phyloP scores from a whole-genome alignment of 37 sponge, comb jelly and placozoan genomes.

The Aphrocallistes beatrix region DNA sequence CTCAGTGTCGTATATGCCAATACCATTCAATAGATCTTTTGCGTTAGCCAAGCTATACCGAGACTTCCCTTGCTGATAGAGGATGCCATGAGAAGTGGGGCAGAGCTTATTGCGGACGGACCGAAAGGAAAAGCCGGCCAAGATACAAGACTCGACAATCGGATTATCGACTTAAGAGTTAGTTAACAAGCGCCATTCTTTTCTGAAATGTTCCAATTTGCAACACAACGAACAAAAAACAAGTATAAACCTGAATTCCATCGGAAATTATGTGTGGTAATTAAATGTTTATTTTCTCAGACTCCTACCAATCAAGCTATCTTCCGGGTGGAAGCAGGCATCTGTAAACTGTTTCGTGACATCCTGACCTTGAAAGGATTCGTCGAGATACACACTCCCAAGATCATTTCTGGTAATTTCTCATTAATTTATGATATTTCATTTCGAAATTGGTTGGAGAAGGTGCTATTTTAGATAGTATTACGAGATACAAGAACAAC shows the following conservation, averaged over 20 bases:
- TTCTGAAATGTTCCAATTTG: background rate
- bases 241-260: background rate
- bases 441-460: too few species aligned
- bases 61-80: slow-evolving; percentile 86
- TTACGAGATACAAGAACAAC: too few species aligned
- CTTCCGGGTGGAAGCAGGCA: slow-evolving; percentile 82
- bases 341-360: slow-evolving; percentile 77
- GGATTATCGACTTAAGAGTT: slow-evolving; percentile 86
- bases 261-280: background rate
- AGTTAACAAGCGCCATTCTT: background rate
- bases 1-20: background rate
- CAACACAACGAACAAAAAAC: background rate
- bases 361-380: slow-evolving; percentile 71
- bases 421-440: background rate
- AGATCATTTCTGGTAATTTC: slow-evolving; percentile 77
- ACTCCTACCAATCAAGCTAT: slow-evolving; percentile 92
- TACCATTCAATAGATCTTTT: slow-evolving; percentile 39
- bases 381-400: slow-evolving; percentile 94
- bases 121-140: slow-evolving; percentile 64
- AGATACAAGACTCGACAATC: slow-evolving; percentile 87
- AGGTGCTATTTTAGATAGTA: too few species aligned
- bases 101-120: background rate
- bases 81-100: slow-evolving; percentile 69
- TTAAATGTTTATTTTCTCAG: slow-evolving; percentile 12
- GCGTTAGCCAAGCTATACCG: slow-evolving; percentile 63